Evolutionary conservation across 2,888 invertebrate species (phyloP).

Genomic region (Lochmaea crataegi): DNA sequence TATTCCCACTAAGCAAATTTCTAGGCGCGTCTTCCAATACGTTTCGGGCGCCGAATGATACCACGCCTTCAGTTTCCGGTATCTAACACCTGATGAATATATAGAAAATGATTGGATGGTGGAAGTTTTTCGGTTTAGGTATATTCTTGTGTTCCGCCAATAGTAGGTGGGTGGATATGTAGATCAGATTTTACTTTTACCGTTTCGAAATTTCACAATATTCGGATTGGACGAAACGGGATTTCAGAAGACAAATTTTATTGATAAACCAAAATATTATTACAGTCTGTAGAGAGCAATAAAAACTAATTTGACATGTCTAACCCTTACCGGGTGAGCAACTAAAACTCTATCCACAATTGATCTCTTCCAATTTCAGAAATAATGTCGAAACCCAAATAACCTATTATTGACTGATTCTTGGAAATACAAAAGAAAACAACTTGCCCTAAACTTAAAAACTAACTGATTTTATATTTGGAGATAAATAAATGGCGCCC

Average conservation of each 20-base stretch:
- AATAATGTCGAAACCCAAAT: too few species aligned
- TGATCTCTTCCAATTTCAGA: too few species aligned
- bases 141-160: conserved; percentile 12
- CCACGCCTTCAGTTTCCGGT: conserved; percentile 54
- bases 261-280: too few species aligned
- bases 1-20: conserved; percentile 51
- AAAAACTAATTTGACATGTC: too few species aligned
- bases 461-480: too few species aligned
- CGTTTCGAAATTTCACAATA: conserved; percentile 21
- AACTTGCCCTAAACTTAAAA: too few species aligned
- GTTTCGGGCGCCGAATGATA: conserved; percentile 36
- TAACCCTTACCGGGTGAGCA: too few species aligned
- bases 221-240: conserved; percentile 13
- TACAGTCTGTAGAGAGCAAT: too few species aligned
- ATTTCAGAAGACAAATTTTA: background rate
- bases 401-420: too few species aligned
- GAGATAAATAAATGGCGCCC: too few species aligned
- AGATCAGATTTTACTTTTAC: conserved; percentile 22
- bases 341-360: too few species aligned
- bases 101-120: conserved; percentile 16
- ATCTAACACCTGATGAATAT: conserved; percentile 58
- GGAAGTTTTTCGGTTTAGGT: conserved; percentile 26
- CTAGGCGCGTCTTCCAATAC: conserved; percentile 55
- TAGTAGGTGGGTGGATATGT: conserved; percentile 18
- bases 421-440: too few species aligned